Evolutionary conservation across 2,113 vertebrate species (phyloP).

Genomic region (Bubo blakistoni): DNA sequence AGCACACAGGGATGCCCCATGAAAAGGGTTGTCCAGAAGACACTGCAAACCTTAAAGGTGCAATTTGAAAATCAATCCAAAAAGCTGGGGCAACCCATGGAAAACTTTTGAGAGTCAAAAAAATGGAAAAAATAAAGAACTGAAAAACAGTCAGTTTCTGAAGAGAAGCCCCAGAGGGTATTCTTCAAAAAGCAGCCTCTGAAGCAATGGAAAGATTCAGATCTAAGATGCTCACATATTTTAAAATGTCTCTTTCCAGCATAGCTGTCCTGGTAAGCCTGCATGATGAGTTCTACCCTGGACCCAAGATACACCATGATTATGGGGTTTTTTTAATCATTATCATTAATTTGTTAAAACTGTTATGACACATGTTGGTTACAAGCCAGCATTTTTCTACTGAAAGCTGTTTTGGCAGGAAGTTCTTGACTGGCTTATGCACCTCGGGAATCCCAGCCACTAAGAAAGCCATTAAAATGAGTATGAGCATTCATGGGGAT

Average conservation of each 20-base stretch:
- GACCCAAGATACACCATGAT: background rate
- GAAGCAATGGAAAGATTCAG: background rate
- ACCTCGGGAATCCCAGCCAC: background rate
- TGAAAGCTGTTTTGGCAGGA: slow-evolving; percentile 9
- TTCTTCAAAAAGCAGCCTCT: background rate
- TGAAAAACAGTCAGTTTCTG: background rate
- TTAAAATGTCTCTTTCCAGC: background rate
- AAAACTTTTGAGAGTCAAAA: background rate
- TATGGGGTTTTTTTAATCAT: background rate
- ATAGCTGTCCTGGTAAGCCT: background rate
- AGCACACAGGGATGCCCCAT: background rate
- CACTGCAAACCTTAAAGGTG: background rate
- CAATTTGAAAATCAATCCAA: background rate
- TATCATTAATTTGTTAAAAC: slow-evolving; percentile 20
- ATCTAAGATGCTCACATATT: background rate
- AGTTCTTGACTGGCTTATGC: background rate
- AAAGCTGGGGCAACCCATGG: background rate
- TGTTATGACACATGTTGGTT: background rate
- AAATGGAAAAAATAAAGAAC: background rate
- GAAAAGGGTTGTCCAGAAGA: background rate
- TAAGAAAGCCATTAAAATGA: background rate
- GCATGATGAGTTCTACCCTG: background rate
- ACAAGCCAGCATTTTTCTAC: background rate
- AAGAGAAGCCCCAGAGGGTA: background rate
- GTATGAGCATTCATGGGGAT: background rate